Percentiles rank a stretch among this genome's conserved stretches.
These are phyloP conservation scores for Eutolmus rufibarbis DNA, from an alignment of 2,888 invertebrate genomes.

Conservation along the genomic window DNA sequence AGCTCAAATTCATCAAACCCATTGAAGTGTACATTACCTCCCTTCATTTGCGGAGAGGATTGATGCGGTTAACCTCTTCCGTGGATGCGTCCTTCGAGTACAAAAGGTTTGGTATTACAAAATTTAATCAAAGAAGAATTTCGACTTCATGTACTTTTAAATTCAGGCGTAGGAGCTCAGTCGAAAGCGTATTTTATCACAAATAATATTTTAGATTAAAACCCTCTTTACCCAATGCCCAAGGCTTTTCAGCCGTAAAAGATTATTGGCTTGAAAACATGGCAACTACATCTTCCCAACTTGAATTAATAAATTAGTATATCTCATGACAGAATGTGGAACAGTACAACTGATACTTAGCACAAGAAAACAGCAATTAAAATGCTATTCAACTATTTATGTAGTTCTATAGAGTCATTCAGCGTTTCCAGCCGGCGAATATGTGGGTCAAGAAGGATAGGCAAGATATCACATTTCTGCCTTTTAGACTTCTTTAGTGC, in stretches of 20 bases:
- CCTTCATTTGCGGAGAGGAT: background rate
- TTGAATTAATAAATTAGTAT: too few relatives aligned
- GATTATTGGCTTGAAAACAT: background rate
- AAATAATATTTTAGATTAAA: background rate
- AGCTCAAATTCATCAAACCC: background rate
- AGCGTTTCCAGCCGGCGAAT: background rate
- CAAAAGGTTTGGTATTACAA: background rate
- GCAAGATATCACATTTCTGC: background rate
- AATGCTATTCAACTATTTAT: background rate
- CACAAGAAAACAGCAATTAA: background rate
- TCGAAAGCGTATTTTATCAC: background rate
- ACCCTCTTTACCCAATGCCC: background rate
- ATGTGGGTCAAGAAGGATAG: background rate
- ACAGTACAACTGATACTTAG: background rate
- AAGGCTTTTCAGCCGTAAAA: background rate
- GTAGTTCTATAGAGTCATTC: background rate
- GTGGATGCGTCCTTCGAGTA: background rate
- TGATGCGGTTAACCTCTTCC: background rate
- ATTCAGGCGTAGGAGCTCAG: background rate
- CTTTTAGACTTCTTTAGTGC: background rate
- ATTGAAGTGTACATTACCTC: background rate
- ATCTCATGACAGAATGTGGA: background rate
- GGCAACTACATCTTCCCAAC: background rate
- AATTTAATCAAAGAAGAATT: background rate
- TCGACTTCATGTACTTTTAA: background rate